A percentile compares a stretch with the other conserved stretches of the same genome.
Conservation (phyloP, 2,888 invertebrate genomes). For the Steromphala cineraria region DNA sequence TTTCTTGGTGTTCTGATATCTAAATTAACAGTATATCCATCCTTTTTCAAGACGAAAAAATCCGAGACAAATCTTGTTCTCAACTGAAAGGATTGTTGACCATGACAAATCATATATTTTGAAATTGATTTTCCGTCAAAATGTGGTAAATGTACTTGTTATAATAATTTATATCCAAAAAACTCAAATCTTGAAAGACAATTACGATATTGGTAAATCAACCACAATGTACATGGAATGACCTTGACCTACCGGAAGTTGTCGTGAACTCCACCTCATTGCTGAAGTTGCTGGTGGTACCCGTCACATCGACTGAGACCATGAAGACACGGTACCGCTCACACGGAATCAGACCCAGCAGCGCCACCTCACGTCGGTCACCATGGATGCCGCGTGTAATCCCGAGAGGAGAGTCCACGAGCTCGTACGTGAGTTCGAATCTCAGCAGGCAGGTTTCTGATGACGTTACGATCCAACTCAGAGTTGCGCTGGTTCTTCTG, state of each 20-base stretch:
- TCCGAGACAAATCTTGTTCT: too few species aligned
- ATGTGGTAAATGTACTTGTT: too few species aligned
- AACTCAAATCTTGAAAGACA: too few species aligned
- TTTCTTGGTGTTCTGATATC: too few species aligned
- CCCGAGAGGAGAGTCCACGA: slow-evolving; percentile 7
- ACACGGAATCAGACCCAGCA: slow-evolving; percentile 33
- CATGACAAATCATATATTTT: too few species aligned
- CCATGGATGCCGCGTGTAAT: slow-evolving; percentile 34
- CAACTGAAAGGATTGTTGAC: too few species aligned
- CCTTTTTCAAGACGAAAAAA: too few species aligned
- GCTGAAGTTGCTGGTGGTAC: slow-evolving; percentile 50
- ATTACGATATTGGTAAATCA: too few species aligned
- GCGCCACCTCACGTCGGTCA: slow-evolving; percentile 29
- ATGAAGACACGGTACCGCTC: slow-evolving; percentile 52
- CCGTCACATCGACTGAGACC: slow-evolving; percentile 53
- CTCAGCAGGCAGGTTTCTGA: not conserved
- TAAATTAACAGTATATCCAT: too few species aligned
- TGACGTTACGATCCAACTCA: slow-evolving; percentile 14
- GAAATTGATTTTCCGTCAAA: too few species aligned
- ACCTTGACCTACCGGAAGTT: slow-evolving; percentile 45
- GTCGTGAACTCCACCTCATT: slow-evolving; percentile 52
- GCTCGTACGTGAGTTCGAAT: slow-evolving; percentile 24
- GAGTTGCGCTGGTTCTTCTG: not conserved
- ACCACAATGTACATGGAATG: too few species aligned
- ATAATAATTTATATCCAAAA: too few species aligned